A percentile compares a stretch with the other conserved stretches of the same genome.
Evolutionary conservation across 2,888 invertebrate species (phyloP).

Genomic region (Hirtodrosophila cameraria): DNA sequence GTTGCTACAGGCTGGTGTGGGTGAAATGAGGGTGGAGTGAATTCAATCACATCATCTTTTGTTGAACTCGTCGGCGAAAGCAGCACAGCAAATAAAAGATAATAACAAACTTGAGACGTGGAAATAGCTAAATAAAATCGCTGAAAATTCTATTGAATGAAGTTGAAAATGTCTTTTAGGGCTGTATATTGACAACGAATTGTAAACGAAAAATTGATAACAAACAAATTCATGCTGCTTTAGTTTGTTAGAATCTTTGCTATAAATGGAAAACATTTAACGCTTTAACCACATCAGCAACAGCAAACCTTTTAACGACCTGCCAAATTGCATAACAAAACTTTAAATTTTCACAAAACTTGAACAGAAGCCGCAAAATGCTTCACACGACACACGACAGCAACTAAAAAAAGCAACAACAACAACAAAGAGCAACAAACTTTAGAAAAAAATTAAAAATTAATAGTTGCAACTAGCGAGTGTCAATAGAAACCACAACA

Average conservation of each 20-base stretch:
- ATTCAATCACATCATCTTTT: slow-evolving; percentile 78
- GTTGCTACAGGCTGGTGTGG: background rate
- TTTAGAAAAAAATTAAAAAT: slow-evolving; percentile 64
- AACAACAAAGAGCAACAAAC: slow-evolving; percentile 9
- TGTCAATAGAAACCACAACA: slow-evolving; percentile 70
- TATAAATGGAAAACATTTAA: slow-evolving; percentile 20
- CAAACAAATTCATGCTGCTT: too few species aligned
- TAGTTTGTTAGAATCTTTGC: background rate
- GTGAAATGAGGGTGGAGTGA: slow-evolving; percentile 16
- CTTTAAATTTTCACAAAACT: slow-evolving; percentile 57
- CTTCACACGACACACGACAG: slow-evolving; percentile 56
- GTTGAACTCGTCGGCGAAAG: slow-evolving; percentile 40
- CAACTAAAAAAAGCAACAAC: slow-evolving; percentile 25
- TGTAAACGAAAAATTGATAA: background rate
- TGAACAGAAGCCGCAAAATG: slow-evolving; percentile 50
- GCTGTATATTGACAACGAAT: slow-evolving; percentile 4
- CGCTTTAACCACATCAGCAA: slow-evolving; percentile 46
- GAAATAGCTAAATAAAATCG: slow-evolving; percentile 38
- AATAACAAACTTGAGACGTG: slow-evolving; percentile 42
- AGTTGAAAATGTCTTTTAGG: slow-evolving; percentile 2
- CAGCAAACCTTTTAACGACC: slow-evolving; percentile 48
- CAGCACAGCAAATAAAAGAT: slow-evolving; percentile 46
- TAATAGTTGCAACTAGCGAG: slow-evolving; percentile 78
- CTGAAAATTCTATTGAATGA: slow-evolving; percentile 26
- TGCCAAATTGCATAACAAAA: slow-evolving; percentile 69